A percentile compares a stretch with the other conserved stretches of the same genome.
phyloP scores from a whole-genome alignment of 2,888 invertebrate species.

The Sarcophaga caerulescens region DNA sequence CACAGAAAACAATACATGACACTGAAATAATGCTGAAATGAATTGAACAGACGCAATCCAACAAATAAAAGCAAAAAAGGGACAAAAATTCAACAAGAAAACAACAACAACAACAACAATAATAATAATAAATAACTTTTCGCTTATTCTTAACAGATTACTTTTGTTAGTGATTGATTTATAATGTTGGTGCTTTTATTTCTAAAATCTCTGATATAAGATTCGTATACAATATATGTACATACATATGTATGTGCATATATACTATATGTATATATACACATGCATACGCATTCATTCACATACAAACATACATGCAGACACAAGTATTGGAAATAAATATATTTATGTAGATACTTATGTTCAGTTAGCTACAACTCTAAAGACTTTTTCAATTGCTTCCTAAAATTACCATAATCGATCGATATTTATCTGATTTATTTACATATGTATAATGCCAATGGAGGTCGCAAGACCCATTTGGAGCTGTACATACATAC shows the following conservation, averaged over 20 bases:
- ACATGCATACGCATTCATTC: neutral
- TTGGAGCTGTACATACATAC: too few relatives aligned
- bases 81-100: slow-evolving; percentile 9
- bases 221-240: neutral
- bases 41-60: neutral
- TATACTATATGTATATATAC: neutral
- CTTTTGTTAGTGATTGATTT: slow-evolving; percentile 62
- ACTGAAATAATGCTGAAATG: too few relatives aligned
- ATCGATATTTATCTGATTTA: too few relatives aligned
- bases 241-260: neutral
- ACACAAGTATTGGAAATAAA: slow-evolving; percentile 12
- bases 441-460: too few relatives aligned
- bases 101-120: too few relatives aligned
- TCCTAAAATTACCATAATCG: too few relatives aligned
- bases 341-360: too few relatives aligned
- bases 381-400: too few relatives aligned
- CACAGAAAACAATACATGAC: neutral
- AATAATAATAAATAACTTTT: slow-evolving; percentile 31
- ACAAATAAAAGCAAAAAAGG: slow-evolving; percentile 5
- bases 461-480: too few relatives aligned
- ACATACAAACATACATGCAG: neutral
- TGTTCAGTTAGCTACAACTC: too few relatives aligned
- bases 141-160: slow-evolving; percentile 59
- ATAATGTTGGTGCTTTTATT: slow-evolving; percentile 40
- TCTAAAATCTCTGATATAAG: neutral